phyloP scores from a whole-genome alignment of 2,888 invertebrate species.

The Xestia ashworthii region DNA sequence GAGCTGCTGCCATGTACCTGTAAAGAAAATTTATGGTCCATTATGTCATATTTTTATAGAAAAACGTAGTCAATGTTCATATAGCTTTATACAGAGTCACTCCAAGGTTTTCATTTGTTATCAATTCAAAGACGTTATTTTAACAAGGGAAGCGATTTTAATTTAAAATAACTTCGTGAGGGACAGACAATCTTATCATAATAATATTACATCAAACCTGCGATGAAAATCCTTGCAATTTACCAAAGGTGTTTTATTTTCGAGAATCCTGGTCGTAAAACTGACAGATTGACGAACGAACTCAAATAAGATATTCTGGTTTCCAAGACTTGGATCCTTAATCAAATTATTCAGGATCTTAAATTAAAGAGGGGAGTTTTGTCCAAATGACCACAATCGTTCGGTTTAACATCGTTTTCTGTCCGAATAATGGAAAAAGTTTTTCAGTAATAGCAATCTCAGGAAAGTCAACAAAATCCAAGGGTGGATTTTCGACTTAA shows the following conservation, averaged over 20 bases:
- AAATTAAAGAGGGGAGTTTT: conserved; percentile 61
- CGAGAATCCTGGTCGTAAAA: conserved; percentile 47
- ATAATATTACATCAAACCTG: conserved; percentile 24
- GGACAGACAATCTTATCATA: conserved; percentile 8
- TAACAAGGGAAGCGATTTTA: conserved; percentile 1
- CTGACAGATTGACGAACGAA: conserved; percentile 48
- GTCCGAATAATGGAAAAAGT: conserved; percentile 81
- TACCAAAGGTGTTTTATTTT: conserved; percentile 51
- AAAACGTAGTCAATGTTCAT: conserved; percentile 38
- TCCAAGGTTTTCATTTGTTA: conserved; percentile 28
- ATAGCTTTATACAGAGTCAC: conserved; percentile 8
- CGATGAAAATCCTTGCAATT: conserved; percentile 31
- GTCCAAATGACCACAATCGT: conserved; percentile 71
- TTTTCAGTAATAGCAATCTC: conserved; percentile 73
- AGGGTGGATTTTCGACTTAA: conserved; percentile 59
- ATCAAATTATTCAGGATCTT: conserved; percentile 63
- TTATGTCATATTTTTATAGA: conserved; percentile 58
- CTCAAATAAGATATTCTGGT: conserved; percentile 57
- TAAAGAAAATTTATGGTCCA: conserved; percentile 62
- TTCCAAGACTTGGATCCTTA: conserved; percentile 47
- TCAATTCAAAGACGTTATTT: conserved; percentile 10
- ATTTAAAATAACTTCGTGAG: conserved; percentile 21
- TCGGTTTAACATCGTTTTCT: conserved; percentile 73
- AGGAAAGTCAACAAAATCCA: conserved; percentile 72
- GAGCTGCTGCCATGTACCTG: conserved; percentile 66